A percentile compares a stretch with the other conserved stretches of the same genome.
These are phyloP conservation scores for Cyprinodon diabolis DNA, from an alignment of 2,797 vertebrate species.

Conservation along the genomic window DNA sequence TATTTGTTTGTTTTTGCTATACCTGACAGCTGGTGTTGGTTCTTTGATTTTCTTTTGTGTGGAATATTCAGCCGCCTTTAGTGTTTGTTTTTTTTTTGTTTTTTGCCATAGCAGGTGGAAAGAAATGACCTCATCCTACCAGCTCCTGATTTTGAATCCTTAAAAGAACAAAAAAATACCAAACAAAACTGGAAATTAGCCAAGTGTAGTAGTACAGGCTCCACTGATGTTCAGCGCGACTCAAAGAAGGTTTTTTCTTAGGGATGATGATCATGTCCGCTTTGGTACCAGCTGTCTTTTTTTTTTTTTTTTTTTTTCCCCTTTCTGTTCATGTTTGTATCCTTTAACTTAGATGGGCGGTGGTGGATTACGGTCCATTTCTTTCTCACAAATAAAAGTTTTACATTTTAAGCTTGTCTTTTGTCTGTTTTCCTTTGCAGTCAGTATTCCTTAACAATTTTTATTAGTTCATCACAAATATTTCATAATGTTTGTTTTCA, in stretches of 20 bases:
- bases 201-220: not conserved
- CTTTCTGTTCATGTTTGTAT: slow-evolving; percentile 52
- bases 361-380: slow-evolving; percentile 68
- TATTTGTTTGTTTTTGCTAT: slow-evolving; percentile 39
- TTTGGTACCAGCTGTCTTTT: slow-evolving; percentile 63
- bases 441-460: not conserved
- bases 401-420: slow-evolving; percentile 46
- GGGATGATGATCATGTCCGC: slow-evolving; percentile 54
- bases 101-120: slow-evolving; percentile 75
- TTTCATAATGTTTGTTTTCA: no score
- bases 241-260: slow-evolving; percentile 4
- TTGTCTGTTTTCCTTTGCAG: not conserved
- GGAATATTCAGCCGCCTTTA: slow-evolving; percentile 48
- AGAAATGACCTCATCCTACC: slow-evolving; percentile 61
- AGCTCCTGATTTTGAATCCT: slow-evolving; percentile 56
- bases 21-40: slow-evolving; percentile 56
- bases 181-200: slow-evolving; percentile 3
- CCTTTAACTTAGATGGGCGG: slow-evolving; percentile 72
- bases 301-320: slow-evolving; percentile 62
- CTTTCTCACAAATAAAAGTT: slow-evolving; percentile 72
- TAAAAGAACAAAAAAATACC: slow-evolving; percentile 31
- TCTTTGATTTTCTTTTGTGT: slow-evolving; percentile 42
- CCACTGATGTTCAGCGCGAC: slow-evolving; percentile 23
- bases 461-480: no score
- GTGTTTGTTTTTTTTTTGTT: slow-evolving; percentile 14